phyloP scores from a whole-genome alignment of 2,113 vertebrate genomes.

The Gymnogyps californianus region DNA sequence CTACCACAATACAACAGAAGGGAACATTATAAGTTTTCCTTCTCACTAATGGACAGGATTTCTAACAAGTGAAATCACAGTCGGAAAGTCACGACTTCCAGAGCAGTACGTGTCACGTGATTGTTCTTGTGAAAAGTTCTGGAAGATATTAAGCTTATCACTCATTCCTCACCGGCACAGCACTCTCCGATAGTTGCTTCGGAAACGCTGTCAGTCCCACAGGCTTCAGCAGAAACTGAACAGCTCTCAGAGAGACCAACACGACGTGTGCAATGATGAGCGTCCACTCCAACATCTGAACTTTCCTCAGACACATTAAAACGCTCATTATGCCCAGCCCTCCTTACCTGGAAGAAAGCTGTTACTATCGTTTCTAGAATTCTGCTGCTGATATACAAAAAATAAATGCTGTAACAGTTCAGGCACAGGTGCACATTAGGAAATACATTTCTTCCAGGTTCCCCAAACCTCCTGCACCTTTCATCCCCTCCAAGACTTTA shows the following conservation, averaged over 20 bases:
- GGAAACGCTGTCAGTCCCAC: background rate
- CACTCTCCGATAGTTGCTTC: background rate
- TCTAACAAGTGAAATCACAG: background rate
- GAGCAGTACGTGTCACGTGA: background rate
- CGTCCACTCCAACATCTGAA: background rate
- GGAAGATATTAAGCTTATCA: background rate
- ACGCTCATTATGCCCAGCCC: background rate
- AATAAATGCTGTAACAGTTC: background rate
- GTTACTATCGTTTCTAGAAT: background rate
- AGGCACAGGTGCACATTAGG: background rate
- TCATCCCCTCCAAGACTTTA: background rate
- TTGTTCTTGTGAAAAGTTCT: background rate
- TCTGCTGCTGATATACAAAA: background rate
- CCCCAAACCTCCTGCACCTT: background rate
- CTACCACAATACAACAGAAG: background rate
- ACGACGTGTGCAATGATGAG: fast-evolving
- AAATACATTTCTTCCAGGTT: background rate
- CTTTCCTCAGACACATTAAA: background rate
- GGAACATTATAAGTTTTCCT: background rate
- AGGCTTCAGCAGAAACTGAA: background rate
- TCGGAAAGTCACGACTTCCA: background rate
- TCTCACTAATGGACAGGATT: background rate
- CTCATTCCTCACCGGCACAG: background rate
- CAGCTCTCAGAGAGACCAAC: background rate
- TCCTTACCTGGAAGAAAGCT: background rate